Conservation (phyloP, 2,888 invertebrate genomes). For the Diabrotica balteata region DNA sequence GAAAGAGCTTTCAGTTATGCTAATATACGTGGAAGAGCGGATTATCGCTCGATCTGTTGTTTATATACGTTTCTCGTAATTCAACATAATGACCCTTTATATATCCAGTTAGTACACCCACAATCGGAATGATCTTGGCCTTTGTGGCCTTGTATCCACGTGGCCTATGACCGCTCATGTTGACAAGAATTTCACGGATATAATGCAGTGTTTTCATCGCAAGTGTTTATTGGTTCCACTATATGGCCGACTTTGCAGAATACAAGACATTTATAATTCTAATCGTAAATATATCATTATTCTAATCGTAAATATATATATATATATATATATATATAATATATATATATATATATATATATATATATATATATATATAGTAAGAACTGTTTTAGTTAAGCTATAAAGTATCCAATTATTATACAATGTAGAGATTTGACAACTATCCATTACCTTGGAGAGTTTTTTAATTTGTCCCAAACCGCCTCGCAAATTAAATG, state of each 20-base stretch:
- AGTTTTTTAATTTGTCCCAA: not conserved
- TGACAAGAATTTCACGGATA: not conserved
- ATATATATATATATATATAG: no score
- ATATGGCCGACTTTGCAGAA: no score
- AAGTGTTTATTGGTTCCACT: no score
- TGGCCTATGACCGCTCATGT: constrained; percentile 5
- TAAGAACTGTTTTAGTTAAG: not conserved
- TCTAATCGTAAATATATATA: no score
- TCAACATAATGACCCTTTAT: constrained; percentile 26
- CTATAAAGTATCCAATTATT: not conserved
- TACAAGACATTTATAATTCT: no score
- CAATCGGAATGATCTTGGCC: constrained; percentile 28
- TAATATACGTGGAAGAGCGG: constrained; percentile 20
- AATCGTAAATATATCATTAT: no score
- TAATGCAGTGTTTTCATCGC: no score
- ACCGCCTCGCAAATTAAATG: constrained; percentile 11
- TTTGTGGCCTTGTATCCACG: constrained; percentile 16
- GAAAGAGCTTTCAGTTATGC: constrained; percentile 23
- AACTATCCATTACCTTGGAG: not conserved
- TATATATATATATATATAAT: no score
- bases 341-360: no score
- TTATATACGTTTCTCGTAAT: constrained; percentile 22
- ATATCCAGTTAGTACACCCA: constrained; percentile 27
- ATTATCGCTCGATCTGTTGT: constrained; percentile 24
- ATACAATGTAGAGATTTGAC: not conserved